phyloP scores from a whole-genome alignment of 2,113 vertebrate species.

The Struthio camelus region DNA sequence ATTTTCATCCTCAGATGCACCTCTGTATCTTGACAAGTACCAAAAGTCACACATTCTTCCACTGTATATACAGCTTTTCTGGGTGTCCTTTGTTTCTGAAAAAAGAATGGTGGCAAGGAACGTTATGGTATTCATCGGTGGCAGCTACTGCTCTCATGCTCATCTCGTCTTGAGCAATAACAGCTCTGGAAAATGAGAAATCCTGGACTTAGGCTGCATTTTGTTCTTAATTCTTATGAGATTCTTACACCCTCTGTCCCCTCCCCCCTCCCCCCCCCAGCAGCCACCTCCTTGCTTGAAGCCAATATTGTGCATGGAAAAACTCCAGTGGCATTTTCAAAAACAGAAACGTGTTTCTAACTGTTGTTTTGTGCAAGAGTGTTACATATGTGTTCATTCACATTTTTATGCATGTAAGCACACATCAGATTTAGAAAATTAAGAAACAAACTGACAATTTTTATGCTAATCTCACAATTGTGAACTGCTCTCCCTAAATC shows the following conservation, averaged over 20 bases:
- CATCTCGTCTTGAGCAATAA: not conserved
- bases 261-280: rapidly evolving
- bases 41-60: rapidly evolving
- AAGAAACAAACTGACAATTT: not conserved
- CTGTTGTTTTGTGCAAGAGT: not conserved
- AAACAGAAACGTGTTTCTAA: not conserved
- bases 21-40: not conserved
- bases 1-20: constrained; percentile 23
- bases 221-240: not conserved
- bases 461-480: not conserved
- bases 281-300: too few species aligned
- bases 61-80: not conserved
- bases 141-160: not conserved
- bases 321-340: not conserved
- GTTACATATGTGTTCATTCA: too few species aligned
- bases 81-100: not conserved
- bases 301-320: not conserved
- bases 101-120: not conserved
- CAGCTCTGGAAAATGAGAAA: not conserved
- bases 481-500: not conserved
- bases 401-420: too few species aligned
- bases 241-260: too few species aligned
- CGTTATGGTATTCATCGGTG: not conserved
- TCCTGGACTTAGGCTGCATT: not conserved
- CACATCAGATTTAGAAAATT: not conserved